Evolutionary conservation across 2,888 invertebrate species (phyloP).

Genomic region (Meta bourneti): DNA sequence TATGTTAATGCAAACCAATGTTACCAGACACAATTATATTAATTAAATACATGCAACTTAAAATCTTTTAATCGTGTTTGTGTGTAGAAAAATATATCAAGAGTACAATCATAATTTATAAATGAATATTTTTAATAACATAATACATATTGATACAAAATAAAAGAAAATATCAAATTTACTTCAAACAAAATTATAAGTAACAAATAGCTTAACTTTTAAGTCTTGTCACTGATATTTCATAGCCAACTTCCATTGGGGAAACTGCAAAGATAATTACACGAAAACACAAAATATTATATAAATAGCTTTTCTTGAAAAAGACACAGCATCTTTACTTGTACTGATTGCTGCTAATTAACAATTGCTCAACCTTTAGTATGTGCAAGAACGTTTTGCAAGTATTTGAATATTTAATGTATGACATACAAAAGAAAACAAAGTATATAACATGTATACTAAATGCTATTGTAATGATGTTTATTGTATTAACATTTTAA

Average conservation of each 20-base stretch:
- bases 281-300: background rate
- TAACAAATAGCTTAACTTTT: conserved; percentile 40
- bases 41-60: no score
- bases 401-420: background rate
- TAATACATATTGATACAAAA: conserved; percentile 71
- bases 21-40: no score
- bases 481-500: background rate
- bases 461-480: background rate
- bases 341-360: background rate
- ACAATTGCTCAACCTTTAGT: background rate
- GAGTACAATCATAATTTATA: conserved; percentile 16
- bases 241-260: background rate
- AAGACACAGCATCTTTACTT: background rate
- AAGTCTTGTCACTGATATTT: background rate
- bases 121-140: conserved; percentile 73
- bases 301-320: background rate
- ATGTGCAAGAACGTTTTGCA: no score
- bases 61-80: no score
- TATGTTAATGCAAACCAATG: no score
- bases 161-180: conserved; percentile 68
- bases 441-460: background rate
- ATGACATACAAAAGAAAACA: background rate
- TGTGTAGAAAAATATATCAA: no score
- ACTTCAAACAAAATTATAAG: conserved; percentile 48
- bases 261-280: background rate